Conservation (phyloP, 2,888 invertebrate species). For the Eucera pruinosa region DNA sequence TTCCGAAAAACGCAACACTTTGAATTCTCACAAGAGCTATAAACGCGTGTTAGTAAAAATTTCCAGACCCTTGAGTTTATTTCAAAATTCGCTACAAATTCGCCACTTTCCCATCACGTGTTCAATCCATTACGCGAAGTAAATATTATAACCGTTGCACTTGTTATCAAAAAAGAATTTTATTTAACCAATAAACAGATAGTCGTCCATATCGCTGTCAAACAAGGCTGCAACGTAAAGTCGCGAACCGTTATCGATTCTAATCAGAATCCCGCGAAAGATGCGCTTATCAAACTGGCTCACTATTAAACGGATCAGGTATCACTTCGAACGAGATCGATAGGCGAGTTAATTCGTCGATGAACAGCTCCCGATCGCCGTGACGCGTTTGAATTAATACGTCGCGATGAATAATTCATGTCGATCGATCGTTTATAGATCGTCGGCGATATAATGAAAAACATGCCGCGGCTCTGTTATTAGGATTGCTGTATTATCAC, state of each 20-base stretch:
- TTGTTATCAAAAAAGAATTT: not conserved
- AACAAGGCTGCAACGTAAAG: not conserved
- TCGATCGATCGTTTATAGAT: constrained; percentile 65
- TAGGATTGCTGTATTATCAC: not conserved
- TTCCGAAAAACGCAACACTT: too few species aligned
- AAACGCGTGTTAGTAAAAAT: not conserved
- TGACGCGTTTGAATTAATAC: constrained; percentile 68
- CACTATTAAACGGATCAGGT: not conserved
- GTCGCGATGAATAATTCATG: constrained; percentile 67
- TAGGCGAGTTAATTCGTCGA: constrained; percentile 61
- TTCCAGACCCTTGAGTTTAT: too few species aligned
- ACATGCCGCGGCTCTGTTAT: constrained; percentile 22
- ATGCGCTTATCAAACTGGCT: constrained; percentile 31
- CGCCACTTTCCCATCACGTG: too few species aligned
- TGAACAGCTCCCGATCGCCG: constrained; percentile 60
- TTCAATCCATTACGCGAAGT: not conserved
- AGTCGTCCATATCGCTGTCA: not conserved
- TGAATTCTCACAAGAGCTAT: too few species aligned
- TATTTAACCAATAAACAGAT: not conserved
- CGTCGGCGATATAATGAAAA: constrained; percentile 65
- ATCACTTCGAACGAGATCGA: constrained; percentile 31
- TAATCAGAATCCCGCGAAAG: constrained; percentile 18
- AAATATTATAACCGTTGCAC: not conserved
- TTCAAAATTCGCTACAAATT: not conserved
- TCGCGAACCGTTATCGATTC: constrained; percentile 23